Base-by-base conservation (phyloP, 2,113 vertebrate genomes). In the Trochalopteron elliotii region DNA sequence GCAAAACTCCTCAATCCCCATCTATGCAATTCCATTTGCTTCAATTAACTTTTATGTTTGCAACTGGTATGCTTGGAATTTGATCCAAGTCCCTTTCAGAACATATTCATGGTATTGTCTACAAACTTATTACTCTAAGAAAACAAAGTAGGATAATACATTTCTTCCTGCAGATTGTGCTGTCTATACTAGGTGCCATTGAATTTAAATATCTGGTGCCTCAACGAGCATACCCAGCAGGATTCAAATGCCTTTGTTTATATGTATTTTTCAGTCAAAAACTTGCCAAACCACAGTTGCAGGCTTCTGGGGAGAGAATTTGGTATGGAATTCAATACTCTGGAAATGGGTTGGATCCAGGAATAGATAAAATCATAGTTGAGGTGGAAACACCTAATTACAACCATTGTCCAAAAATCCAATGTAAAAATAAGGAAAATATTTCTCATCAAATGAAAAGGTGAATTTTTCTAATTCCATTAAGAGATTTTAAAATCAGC, bases 31-130 rank as follows among this genome's bases (percentile, higher is more conserved):
- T 93, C 33, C 30, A 55, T 85, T 92, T 92, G 28, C 35, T 88
- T 93, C 55, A 89, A 67, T 91, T 82, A 89, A 56, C 75, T 93
- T 87, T 56, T 63, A 68, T 83, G 42, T 91, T 83, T 90, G 35
- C 49, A 56, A 67, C 39, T 59, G 45, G 53, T 94, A 96, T 79
- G 64, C 40, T 56, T 53, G 50, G 70, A 93, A 81, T 90, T 81
- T 70, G 52, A 84, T 80, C 64, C 56, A 93, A 92, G 59, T 53
- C 60, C 63, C 57, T 93, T 90, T 88, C 52, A 71, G 40, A 92
- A 23, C 56, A 75, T 27, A 47, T 78, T 90, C 24, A 30, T 49
- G 24, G 61, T 49, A 68, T 75, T 89, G 77, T 79, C 50, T 87
- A 68, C 76, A 92, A 89, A 87, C 9, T 9, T 53, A 57, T 47